Percentiles rank a stretch among this genome's conserved stretches.
Evolutionary conservation across 92 coral and sea anemone genomes (phyloP).

Genomic region (Actinernus sp.): DNA sequence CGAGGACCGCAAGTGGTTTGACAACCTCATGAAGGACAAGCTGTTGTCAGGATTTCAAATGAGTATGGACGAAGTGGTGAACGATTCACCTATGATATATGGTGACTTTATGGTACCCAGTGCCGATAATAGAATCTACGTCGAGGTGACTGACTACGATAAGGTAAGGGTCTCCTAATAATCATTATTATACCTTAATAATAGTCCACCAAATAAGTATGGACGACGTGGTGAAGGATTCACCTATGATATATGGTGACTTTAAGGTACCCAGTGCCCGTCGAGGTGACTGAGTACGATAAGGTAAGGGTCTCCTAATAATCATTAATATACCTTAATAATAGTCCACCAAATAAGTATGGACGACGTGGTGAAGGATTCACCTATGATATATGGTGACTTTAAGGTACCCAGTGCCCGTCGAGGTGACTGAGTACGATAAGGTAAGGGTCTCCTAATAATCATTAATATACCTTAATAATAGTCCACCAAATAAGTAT

Average conservation of each 20-base stretch:
- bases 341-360: conserved; percentile 56
- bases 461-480: too few relatives aligned
- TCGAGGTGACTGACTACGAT: conserved; percentile 82
- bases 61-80: conserved; percentile 83
- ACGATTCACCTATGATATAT: conserved; percentile 90
- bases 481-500: conserved; percentile 65
- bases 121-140: conserved; percentile 86
- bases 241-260: conserved; percentile 88
- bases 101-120: conserved; percentile 98
- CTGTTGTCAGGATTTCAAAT: conserved; percentile 81
- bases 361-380: conserved; percentile 87
- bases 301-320: conserved; percentile 66
- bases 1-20: conserved; percentile 94
- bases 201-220: conserved; percentile 62
- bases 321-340: too few relatives aligned
- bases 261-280: conserved; percentile 80
- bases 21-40: conserved; percentile 86
- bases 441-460: too few relatives aligned
- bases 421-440: conserved; percentile 82
- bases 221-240: conserved; percentile 85
- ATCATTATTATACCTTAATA: background rate
- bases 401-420: conserved; percentile 92
- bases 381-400: conserved; percentile 97
- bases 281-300: conserved; percentile 71
- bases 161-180: conserved; percentile 52